Evolutionary conservation across 2,797 vertebrate species (phyloP).

Genomic region (Tapirus indicus): DNA sequence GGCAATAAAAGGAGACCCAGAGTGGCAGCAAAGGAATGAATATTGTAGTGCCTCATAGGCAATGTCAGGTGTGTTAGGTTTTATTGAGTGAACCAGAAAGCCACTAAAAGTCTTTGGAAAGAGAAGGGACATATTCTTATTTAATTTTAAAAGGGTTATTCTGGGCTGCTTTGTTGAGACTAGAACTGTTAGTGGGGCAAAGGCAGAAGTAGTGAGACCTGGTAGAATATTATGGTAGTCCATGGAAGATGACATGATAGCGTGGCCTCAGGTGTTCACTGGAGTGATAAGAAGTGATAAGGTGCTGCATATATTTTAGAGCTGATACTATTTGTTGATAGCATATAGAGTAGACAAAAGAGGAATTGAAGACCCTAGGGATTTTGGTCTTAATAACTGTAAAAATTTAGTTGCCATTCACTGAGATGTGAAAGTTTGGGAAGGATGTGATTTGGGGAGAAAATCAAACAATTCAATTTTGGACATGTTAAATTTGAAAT

Average conservation of each 20-base stretch:
- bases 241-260: neutral
- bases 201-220: neutral
- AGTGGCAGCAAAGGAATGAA: neutral
- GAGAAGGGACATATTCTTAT: neutral
- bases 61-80: neutral
- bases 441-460: neutral
- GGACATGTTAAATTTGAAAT: neutral
- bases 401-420: neutral
- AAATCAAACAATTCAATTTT: neutral
- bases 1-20: neutral
- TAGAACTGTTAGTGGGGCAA: neutral
- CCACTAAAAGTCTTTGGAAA: neutral
- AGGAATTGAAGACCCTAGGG: neutral
- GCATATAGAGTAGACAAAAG: neutral
- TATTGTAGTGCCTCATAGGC: neutral
- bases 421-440: neutral
- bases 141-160: neutral
- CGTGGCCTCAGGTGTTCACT: neutral
- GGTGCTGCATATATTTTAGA: neutral
- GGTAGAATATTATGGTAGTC: neutral
- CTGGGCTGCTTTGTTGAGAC: neutral
- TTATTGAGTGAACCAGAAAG: neutral
- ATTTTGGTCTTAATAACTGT: neutral
- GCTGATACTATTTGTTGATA: neutral
- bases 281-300: neutral